phyloP scores from a whole-genome alignment of 2,888 invertebrate genomes.

The Troides aeacus region DNA sequence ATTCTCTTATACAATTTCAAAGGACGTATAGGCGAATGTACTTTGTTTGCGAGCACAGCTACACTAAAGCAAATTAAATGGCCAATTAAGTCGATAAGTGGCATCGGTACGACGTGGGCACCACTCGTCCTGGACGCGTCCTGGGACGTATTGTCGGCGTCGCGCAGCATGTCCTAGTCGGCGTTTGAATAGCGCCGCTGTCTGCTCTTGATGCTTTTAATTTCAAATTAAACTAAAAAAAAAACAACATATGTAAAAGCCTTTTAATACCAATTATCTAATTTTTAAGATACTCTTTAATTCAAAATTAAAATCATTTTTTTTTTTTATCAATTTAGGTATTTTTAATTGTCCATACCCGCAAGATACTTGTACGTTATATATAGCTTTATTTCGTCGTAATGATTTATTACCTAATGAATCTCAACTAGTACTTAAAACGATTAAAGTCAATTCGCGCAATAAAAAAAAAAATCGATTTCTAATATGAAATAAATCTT shows the following conservation, averaged over 20 bases:
- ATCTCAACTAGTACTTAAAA: slow-evolving; percentile 31
- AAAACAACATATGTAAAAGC: background rate
- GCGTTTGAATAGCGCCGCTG: slow-evolving; percentile 47
- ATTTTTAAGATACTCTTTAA: slow-evolving; percentile 7
- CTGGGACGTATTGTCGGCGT: slow-evolving; percentile 62
- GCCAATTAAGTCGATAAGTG: slow-evolving; percentile 56
- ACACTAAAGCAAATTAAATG: slow-evolving; percentile 33
- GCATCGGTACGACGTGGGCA: slow-evolving; percentile 36
- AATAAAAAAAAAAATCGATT: slow-evolving; percentile 60
- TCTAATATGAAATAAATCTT: slow-evolving; percentile 53
- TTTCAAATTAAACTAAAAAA: slow-evolving; percentile 31
- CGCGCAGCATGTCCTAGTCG: slow-evolving; percentile 51
- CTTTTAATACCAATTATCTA: background rate
- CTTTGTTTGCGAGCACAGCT: slow-evolving; percentile 3
- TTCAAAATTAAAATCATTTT: slow-evolving; percentile 12
- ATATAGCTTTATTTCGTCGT: too few relatives aligned
- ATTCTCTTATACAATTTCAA: too few relatives aligned
- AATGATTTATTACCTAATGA: background rate
- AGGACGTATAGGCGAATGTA: slow-evolving; percentile 4
- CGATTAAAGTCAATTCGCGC: slow-evolving; percentile 39
- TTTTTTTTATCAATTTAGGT: slow-evolving; percentile 1
- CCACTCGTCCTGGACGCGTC: slow-evolving; percentile 42
- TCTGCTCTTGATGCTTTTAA: slow-evolving; percentile 29
- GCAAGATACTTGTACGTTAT: too few relatives aligned
- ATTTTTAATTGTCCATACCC: too few relatives aligned